These are phyloP conservation scores for Sphaeridia pumilis DNA, from an alignment of 2,888 invertebrate species.

Conservation along the genomic window DNA sequence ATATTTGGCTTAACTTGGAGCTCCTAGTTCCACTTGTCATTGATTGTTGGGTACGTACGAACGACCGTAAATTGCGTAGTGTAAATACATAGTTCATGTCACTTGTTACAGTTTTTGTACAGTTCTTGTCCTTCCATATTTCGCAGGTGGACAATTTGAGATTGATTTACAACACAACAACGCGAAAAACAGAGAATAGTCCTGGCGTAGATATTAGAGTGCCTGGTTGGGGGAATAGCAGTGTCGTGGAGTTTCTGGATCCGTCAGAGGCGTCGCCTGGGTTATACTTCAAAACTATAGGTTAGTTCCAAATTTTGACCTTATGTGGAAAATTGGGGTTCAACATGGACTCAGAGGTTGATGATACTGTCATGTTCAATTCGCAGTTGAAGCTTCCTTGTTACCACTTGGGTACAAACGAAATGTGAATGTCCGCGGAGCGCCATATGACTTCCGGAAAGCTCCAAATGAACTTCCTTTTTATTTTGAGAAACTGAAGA, in stretches of 20 bases:
- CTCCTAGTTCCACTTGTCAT: constrained; percentile 76
- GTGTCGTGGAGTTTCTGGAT: constrained; percentile 89
- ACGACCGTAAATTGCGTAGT: too few relatives aligned
- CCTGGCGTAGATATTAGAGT: constrained; percentile 70
- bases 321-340: too few relatives aligned
- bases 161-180: constrained; percentile 69
- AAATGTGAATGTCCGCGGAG: constrained; percentile 71
- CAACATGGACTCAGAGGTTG: neutral
- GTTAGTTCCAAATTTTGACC: too few relatives aligned
- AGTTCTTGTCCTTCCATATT: too few relatives aligned
- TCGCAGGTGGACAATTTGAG: constrained; percentile 64
- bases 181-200: constrained; percentile 66
- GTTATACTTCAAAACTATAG: constrained; percentile 78
- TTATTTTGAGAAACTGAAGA: constrained; percentile 28
- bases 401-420: constrained; percentile 64
- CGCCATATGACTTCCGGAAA: constrained; percentile 93
- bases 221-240: constrained; percentile 80
- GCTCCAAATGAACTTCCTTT: constrained; percentile 60
- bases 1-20: constrained; percentile 91
- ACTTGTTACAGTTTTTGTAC: too few relatives aligned
- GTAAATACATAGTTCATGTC: too few relatives aligned
- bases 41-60: constrained; percentile 83
- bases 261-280: constrained; percentile 71
- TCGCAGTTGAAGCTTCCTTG: constrained; percentile 44
- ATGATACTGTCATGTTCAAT: too few relatives aligned